Conservation (phyloP, 2,888 invertebrate species). For the Allophyes oxyacanthae region DNA sequence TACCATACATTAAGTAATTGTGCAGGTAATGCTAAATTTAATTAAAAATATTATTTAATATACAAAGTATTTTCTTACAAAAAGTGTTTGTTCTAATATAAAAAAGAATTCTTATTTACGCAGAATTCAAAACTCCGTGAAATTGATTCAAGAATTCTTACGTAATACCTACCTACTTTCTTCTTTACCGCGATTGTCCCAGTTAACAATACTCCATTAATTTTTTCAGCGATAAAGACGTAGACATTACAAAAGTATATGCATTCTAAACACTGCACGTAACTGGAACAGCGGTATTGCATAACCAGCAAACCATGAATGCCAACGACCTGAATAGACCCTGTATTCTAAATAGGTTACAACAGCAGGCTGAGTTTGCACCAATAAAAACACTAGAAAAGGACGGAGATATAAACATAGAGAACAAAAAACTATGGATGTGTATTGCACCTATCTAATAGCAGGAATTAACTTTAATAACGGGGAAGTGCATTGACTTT, state of each 20-base stretch:
- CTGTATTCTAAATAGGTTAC: slow-evolving; percentile 51
- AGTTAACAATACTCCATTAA: no score
- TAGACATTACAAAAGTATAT: slow-evolving; percentile 7
- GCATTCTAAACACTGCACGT: not conserved
- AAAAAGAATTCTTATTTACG: no score
- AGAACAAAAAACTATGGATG: slow-evolving; percentile 4
- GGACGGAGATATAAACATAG: slow-evolving; percentile 18
- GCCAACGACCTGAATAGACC: slow-evolving; percentile 53
- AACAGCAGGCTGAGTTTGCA: slow-evolving; percentile 43
- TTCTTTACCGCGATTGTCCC: no score
- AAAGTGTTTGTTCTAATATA: no score
- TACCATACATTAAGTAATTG: no score
- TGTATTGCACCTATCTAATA: not conserved
- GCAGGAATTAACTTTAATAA: no score
- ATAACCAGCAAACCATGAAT: slow-evolving; percentile 32
- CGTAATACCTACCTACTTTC: no score
- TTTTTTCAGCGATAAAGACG: not conserved
- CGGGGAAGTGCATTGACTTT: no score
- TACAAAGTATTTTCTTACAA: no score
- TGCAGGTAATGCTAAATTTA: no score
- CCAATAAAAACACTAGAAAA: slow-evolving; percentile 35
- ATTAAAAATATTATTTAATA: no score
- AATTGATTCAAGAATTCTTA: not conserved
- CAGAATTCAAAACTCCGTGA: not conserved
- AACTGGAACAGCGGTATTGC: slow-evolving; percentile 24